Base-by-base conservation (phyloP, 1,140 invertebrate genomes). In the Pogonus chalceus region DNA sequence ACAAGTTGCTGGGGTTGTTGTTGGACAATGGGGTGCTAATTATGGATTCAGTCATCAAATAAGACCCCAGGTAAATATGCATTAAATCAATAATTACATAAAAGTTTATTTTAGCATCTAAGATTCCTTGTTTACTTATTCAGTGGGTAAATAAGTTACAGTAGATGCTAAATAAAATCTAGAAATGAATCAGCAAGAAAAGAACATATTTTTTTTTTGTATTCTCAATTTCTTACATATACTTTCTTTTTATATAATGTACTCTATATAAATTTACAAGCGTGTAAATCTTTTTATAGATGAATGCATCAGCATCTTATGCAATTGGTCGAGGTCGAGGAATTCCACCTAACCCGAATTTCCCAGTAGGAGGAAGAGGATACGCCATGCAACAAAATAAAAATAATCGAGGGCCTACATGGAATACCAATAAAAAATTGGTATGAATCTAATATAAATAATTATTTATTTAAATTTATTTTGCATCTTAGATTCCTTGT, bases 1-100 rank as follows among this genome's bases (percentile, higher is more conserved):
- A 18, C 84, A 87, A 69, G 82, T 90, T n/a, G 86, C 84, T 26
- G 87, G 87, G 23, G 83, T 87, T 2, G 85, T 88, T 9, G 87
- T 90, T 2, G 85, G 85, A 16, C 82, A 79, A 37, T 89, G 87
- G 87, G 85, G 85, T 20, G 74, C 82, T 2, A 86, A 85, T 63
- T 84, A 83, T 60, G 80, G 81, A 2, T 76, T 74, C 37, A 43
- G 37, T 18, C 37, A 43, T 43, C 37, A 7, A 18, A 16, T 43
- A 4, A 9, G 37, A 18, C 37, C 37, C 3, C 37, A 43, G 18
- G 18, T 43, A 14, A 43, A 43, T 18, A 43, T n/a, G 69, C 71
- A 18, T 68, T 72, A 43, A 66, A 54, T 37, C 55, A 52, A 26
- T 23, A 46, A 46, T 20, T 20, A 18, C 39, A 46, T 20, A 20